These are phyloP conservation scores for Holotrichia oblita DNA, from an alignment of 1,140 invertebrate species.

Conservation along the genomic window DNA sequence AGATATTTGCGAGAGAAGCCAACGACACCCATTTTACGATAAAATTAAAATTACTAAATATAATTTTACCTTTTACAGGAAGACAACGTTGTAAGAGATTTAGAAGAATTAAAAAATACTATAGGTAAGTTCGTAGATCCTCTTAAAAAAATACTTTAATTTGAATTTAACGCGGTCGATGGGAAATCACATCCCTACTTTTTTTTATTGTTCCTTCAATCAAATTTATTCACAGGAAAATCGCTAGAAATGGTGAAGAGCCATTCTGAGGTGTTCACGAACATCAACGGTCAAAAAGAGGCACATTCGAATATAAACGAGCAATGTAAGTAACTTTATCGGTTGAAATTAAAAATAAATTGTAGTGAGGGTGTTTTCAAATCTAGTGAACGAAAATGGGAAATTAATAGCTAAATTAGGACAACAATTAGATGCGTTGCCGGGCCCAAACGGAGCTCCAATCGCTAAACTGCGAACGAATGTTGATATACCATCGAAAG, in stretches of 20 bases:
- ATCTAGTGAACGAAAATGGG: slow-evolving; percentile 62
- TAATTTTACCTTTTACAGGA: too few relatives aligned
- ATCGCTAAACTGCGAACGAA: slow-evolving; percentile 60
- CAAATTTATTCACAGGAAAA: slow-evolving; percentile 48
- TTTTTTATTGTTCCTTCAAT: slow-evolving; percentile 9
- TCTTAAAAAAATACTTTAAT: too few relatives aligned
- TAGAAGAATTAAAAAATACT: too few relatives aligned
- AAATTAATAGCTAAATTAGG: slow-evolving; percentile 63
- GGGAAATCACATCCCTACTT: too few relatives aligned
- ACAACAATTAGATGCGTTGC: slow-evolving; percentile 61
- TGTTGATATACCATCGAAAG: slow-evolving; percentile 63
- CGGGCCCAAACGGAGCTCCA: slow-evolving; percentile 57
- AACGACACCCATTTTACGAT: too few relatives aligned
- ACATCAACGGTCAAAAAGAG: slow-evolving; percentile 49
- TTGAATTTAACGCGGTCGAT: too few relatives aligned
- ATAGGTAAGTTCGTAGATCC: too few relatives aligned
- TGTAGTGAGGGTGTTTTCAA: slow-evolving; percentile 24
- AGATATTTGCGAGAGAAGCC: too few relatives aligned
- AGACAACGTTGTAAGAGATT: too few relatives aligned
- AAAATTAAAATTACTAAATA: too few relatives aligned
- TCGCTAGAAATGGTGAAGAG: slow-evolving; percentile 53
- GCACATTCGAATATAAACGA: slow-evolving; percentile 47
- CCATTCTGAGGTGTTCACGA: slow-evolving; percentile 48
- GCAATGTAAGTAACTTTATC: slow-evolving; percentile 43
- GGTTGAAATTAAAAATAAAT: background rate